A percentile compares a stretch with the other conserved stretches of the same genome.
phyloP scores from a whole-genome alignment of 1,140 invertebrate species.

The Varroa destructor region DNA sequence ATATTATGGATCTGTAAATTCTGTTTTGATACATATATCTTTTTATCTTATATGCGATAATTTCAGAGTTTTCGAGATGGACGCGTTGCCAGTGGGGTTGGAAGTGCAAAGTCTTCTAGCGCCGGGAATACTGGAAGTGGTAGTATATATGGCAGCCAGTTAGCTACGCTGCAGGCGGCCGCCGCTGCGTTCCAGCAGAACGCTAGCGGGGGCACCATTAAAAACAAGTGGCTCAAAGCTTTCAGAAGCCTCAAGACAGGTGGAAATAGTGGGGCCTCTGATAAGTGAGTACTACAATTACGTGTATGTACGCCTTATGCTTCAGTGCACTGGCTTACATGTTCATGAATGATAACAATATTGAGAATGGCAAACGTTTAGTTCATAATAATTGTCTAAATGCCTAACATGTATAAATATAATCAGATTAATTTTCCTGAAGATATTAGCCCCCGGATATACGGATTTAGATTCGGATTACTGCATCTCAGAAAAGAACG shows the following conservation, averaged over 20 bases:
- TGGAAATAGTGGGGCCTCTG: constrained; percentile 49
- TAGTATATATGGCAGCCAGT: constrained; percentile 10
- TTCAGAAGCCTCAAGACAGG: constrained; percentile 79
- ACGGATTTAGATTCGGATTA: no score
- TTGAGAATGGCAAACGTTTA: no score
- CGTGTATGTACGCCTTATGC: constrained; percentile 24
- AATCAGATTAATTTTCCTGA: no score
- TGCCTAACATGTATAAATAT: no score
- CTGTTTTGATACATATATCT: no score
- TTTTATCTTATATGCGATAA: neutral
- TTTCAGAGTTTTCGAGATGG: constrained; percentile 22
- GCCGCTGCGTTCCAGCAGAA: constrained; percentile 25
- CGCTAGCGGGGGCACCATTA: constrained; percentile 54
- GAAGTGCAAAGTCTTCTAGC: no score
- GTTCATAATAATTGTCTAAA: no score
- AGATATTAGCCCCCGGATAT: no score
- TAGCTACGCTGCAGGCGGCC: constrained; percentile 22
- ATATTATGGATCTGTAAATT: no score
- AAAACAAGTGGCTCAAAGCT: constrained; percentile 93
- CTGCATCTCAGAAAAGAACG: no score
- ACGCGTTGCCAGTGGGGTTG: neutral
- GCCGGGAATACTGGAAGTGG: neutral
- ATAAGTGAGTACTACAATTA: constrained; percentile 33
- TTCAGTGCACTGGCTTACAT: no score
- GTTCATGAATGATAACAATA: no score